Evolutionary conservation across 2,113 vertebrate species (phyloP), one percentile per base, ranked within the genome.

Genomic region (Ceuthmochares aereus): DNA sequence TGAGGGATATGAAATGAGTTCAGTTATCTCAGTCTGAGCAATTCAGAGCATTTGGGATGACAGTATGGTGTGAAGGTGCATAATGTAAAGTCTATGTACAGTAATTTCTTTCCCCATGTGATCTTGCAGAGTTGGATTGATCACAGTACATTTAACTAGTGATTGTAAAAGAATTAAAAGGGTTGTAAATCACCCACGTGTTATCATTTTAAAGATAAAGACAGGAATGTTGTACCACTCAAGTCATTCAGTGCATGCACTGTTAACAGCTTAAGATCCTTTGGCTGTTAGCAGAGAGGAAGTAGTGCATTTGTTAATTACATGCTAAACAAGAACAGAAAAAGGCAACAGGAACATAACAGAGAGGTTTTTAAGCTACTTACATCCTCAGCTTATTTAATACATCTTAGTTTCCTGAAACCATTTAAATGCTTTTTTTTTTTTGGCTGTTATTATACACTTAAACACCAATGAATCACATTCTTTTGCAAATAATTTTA

Each of bases 281-380:
- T 74, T 19, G 92, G 97, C 78, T 91, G 94, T 93, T 85, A 95
- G 84, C 23, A 40, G 45, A 87, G 96, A 97, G 98, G 98, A 98
- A 98, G 97, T 93, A 73, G 92, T 82, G 90, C 87, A 81, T 91
- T 95, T 97, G 97, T 98, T 98, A 98, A 98, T 93, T 98, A 96
- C 94, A 42, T 68, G 90, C 93, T 96, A 96, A 97, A 97, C 86
- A 96, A 97, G 95, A 96, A 51, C 51, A 74, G 76, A 90, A 95
- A 92, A 86, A 94, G 78, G 77, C 76, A 91, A 83, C 62, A 66
- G 93, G 95, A 91, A 84, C 16, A 59, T 97, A 96, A 93, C 69
- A 64, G 7, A 16, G 17, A 75, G 73, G 80, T 55, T 90, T 97
- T 96, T 95, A 84, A 79, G 37, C 72, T 85, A 26, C 64, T 94